A percentile compares a stretch with the other conserved stretches of the same genome.
These are phyloP conservation scores for Diaphora mendica DNA, from an alignment of 2,888 invertebrate genomes.

Conservation along the genomic window DNA sequence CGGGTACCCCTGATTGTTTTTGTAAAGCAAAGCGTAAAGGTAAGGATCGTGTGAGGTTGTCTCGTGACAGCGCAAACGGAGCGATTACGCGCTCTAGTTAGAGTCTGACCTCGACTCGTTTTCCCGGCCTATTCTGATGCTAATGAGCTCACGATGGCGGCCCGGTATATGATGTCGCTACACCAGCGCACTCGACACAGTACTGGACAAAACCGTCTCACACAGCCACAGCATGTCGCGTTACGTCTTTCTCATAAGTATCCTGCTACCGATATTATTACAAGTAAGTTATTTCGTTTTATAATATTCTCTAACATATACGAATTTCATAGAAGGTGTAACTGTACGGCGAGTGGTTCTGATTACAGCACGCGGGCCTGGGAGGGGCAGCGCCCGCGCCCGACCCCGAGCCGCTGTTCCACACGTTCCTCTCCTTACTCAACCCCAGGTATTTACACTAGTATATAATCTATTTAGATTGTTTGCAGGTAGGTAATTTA, in stretches of 20 bases:
- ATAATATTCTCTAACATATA: not conserved
- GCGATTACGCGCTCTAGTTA: conserved; percentile 5
- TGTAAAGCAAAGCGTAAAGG: not conserved
- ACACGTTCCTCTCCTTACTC: conserved; percentile 2
- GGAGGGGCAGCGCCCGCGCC: not conserved
- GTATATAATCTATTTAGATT: not conserved
- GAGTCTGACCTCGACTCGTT: not conserved
- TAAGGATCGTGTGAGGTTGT: not conserved
- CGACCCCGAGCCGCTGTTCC: conserved; percentile 5
- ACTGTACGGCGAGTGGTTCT: not conserved
- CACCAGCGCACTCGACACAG: not conserved
- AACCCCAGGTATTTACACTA: conserved; percentile 3
- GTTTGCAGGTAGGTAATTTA: not conserved
- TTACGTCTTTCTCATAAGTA: not conserved
- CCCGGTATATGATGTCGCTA: not conserved
- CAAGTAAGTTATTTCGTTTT: conserved; percentile 2
- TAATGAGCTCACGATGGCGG: not conserved
- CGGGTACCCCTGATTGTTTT: not conserved
- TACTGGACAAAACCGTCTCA: not conserved
- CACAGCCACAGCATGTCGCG: not conserved
- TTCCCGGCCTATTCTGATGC: not conserved
- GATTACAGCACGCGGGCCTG: not conserved
- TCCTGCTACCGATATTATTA: not conserved
- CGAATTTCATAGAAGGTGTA: not conserved
- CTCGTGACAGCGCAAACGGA: not conserved